Percentiles rank a stretch among this genome's conserved stretches.
These are phyloP conservation scores for Meteorus sp. DNA, from an alignment of 1,140 invertebrate species.

Conservation along the genomic window DNA sequence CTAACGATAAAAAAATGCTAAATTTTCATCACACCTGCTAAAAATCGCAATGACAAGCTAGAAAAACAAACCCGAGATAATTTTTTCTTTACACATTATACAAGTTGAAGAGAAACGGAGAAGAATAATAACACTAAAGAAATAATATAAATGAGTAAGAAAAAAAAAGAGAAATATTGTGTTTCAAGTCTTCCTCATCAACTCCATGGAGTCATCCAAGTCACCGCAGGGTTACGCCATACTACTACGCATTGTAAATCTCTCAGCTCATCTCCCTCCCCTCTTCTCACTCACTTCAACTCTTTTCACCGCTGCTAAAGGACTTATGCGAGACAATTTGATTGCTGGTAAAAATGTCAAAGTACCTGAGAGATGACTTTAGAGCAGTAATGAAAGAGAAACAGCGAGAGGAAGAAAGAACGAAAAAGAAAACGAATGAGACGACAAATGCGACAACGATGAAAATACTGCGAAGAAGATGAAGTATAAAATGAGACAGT, in stretches of 20 bases:
- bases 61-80: too few species aligned
- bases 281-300: too few species aligned
- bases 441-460: conserved; percentile 4
- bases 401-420: conserved; percentile 19
- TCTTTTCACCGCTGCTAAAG: too few species aligned
- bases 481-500: conserved; percentile 11
- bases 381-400: conserved; percentile 20
- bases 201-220: conserved; percentile 8
- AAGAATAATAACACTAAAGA: too few species aligned
- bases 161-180: conserved; percentile 9
- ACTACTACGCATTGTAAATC: conserved; percentile 21
- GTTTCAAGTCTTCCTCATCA: conserved; percentile 14
- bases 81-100: too few species aligned
- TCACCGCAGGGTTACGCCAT: conserved; percentile 19
- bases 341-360: conserved; percentile 35
- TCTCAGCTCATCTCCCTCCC: too few species aligned
- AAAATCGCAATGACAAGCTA: too few species aligned
- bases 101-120: too few species aligned
- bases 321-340: conserved; percentile 31
- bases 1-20: too few species aligned
- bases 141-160: too few species aligned
- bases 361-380: conserved; percentile 27
- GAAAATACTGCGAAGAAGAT: conserved; percentile 6
- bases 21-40: too few species aligned
- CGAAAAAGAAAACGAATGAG: neutral